Evolutionary conservation across 2,888 invertebrate genomes (phyloP), one percentile per base, ranked within the genome.

Genomic region (Axea sp.): DNA sequence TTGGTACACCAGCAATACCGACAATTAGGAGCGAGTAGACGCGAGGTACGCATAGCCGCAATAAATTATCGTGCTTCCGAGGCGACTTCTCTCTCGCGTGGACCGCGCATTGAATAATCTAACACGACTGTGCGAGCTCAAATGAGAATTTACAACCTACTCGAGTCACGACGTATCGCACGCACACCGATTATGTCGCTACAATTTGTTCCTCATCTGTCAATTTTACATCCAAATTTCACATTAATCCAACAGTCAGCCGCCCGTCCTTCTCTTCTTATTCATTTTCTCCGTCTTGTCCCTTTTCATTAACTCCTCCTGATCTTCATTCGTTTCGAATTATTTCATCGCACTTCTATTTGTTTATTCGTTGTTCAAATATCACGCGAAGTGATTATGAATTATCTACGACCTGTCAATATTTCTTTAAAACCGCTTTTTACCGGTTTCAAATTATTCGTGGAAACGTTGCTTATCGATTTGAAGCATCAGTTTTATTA

Each of bases 101-200:
- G 33, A 43, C 35, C 26, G 43, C 43, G 12, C 47, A 47, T 37
- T 35, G 59, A 59, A 47, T 59, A 59, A 60, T 60, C 49, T 49
- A 60, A 60, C 60, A 26, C 49, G 49, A 62, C 19, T 49, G 49
- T 45, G 49, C 49, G 35, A 22, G 31, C 49, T 49, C 49, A 62
- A 62, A 62, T 49, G 62, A 49, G 49, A 62, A 62, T 62, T 62
- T 62, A 62, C 41, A 62, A 49, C 62, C 49, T 28, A 9, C 12
- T 39, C 41, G 49, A 62, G 22, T 49, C 31, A 39, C 37, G 26
- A 28, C 12, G 47, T 37, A 47, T 60, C 47, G 60, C 47, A 33
- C 19, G 22, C 22, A 2, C 51, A 37, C 39, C 57, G 39, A 57
- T 67, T 67, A 57, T 30, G 49, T 41, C 39, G 17, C 47, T 1